Base-by-base conservation (phyloP, 1,140 invertebrate genomes). In the Drosophila ironensis region DNA sequence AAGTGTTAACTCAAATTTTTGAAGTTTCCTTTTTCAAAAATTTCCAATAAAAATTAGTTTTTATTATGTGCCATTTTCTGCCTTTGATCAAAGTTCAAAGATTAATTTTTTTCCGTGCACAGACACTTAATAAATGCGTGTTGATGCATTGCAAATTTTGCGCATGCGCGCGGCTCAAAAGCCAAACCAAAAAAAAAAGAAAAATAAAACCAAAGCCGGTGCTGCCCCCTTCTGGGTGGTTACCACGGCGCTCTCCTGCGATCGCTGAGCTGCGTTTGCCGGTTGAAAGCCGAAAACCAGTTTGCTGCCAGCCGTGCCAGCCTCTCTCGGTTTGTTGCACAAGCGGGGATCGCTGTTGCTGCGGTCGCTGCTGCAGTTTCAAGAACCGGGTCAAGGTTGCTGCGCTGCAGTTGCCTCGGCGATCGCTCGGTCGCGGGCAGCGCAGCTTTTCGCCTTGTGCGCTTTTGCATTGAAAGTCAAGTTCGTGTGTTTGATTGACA, bases 301-400 rank as follows among this genome's bases (percentile, higher is more conserved):
- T 84, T 84, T 74, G 45, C n/a, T n/a, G n/a, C n/a, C n/a, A n/a
- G n/a, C n/a, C n/a, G n/a, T n/a, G n/a, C 27, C 78, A 78, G 80
- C 70, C 80, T 63, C 80, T 72, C 59, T 64, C 57, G 72, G 59
- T 22, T 2, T 72, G 71, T 81, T 74, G 76, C 76, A 80, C 70
- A 71, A 77, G 53, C 72, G 73, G 54, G 61, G 11, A 50, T 38
- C 47, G 72, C 53, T 19, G 57, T 37, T 56, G 51, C 38, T 46
- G 42, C 35, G 24, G 67, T 35, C 74, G 77, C 82, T 46, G 57
- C 61, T 87, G 82, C 77, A 76, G 74, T 87, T 87, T 87, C 82
- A 87, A 87, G 82, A 87, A 87, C 82, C 81, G 47, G 82, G 82
- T 86, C 82, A 87, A 87, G 82, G 82, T 87, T 87, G 72, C 37